Evolutionary conservation across 2,888 invertebrate genomes (phyloP), one percentile per base, ranked within the genome.

Genomic region (Meteorus colon): DNA sequence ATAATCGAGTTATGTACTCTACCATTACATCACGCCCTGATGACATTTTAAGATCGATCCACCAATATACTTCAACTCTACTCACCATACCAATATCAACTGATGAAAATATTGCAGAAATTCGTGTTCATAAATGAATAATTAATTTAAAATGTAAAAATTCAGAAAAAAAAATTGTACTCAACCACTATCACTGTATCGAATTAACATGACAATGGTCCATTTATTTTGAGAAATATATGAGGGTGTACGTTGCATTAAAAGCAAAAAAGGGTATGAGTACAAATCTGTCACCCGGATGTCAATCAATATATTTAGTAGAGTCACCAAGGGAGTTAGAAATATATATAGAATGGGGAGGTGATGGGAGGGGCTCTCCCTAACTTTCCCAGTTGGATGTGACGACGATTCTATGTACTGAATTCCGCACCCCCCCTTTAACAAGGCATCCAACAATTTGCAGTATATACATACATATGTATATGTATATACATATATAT

Each of bases 221-320:
- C 19, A 55, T 19, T 55, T 55, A 19, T 19, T 19, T 69, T 45
- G 74, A 45, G 63, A 48, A 27, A 41, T 37, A 66, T 60, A 68
- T 48, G 24, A 29, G 51, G 76, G 82, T 83, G 74, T 83, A 82
- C 80, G 82, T 81, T 81, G 84, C 81, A 82, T 83, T 79, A 80
- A 79, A 74, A 79, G 76, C 74, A 76, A 72, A 48, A 48, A 27
- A 65, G 62, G 82, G 85, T 84, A 29, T 31, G 60, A 27, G 59
- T 85, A 83, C 82, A 87, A 88, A 88, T 88, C 87, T 87, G 88
- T 88, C 88, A 88, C 86, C 84, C 88, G 86, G 85, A 84, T 87
- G 87, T 88, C 88, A 87, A 88, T 88, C 87, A 87, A 88, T 88
- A 88, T 88, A 86, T 86, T 85, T 83, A 59, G 71, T 71, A 66